Conservation (phyloP, 2,113 vertebrate genomes). For the Butorides virescens region DNA sequence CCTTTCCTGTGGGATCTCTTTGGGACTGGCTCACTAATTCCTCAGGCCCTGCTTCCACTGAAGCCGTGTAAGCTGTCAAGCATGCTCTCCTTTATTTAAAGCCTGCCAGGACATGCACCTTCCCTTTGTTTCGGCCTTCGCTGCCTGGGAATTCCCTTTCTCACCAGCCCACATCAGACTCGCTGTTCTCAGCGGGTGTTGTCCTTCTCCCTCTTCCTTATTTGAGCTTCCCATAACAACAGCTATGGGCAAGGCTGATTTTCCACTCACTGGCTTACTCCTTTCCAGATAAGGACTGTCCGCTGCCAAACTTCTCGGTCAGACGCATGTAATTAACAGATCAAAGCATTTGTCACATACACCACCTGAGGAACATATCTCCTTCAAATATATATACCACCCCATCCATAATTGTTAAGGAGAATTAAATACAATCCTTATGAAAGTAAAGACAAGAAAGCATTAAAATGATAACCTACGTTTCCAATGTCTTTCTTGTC, state of each 20-base stretch:
- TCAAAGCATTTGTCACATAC: background rate
- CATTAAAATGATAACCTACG: background rate
- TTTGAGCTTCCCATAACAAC: background rate
- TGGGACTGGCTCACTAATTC: background rate
- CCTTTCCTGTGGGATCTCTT: background rate
- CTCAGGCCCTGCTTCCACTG: background rate
- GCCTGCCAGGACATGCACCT: background rate
- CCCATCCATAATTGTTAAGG: background rate
- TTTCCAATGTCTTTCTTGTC: background rate
- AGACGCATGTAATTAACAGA: background rate
- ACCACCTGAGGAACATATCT: accelerated
- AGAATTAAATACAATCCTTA: background rate
- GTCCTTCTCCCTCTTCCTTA: background rate
- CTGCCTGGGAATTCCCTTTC: conserved; percentile 10
- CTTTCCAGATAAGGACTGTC: background rate
- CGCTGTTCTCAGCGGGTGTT: background rate
- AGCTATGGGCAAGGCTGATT: background rate
- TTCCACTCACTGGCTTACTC: background rate
- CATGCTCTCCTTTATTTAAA: background rate
- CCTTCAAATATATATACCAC: background rate
- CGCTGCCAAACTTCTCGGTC: background rate
- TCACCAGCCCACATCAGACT: background rate
- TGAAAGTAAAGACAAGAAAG: background rate
- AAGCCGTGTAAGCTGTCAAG: background rate
- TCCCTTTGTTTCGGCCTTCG: background rate